Evolutionary conservation across 2,888 invertebrate species (phyloP).

Genomic region (Melanostoma mellinum): DNA sequence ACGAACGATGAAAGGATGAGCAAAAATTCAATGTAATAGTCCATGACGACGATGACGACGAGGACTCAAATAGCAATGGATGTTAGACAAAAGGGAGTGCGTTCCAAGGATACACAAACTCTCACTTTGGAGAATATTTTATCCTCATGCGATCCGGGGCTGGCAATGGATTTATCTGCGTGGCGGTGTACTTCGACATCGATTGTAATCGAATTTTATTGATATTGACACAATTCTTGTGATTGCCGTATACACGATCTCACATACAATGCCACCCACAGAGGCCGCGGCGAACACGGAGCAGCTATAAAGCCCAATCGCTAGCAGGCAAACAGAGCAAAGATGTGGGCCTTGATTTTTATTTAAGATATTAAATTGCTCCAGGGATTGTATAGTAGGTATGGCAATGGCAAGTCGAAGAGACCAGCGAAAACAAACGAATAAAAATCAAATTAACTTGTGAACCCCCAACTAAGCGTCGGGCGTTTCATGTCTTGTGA

Average conservation of each 20-base stretch:
- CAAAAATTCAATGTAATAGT: conserved; percentile 64
- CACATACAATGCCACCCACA: neutral
- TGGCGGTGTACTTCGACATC: conserved; percentile 72
- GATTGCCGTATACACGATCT: conserved; percentile 79
- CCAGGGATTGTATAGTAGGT: conserved; percentile 33
- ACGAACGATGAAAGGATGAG: conserved; percentile 48
- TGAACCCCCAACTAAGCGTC: conserved; percentile 33
- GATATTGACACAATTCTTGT: conserved; percentile 81
- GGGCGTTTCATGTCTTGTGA: neutral
- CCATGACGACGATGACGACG: conserved; percentile 57
- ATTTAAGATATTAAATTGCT: conserved; percentile 71
- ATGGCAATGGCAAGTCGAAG: conserved; percentile 17
- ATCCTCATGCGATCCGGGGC: conserved; percentile 39
- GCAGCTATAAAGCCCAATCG: conserved; percentile 57
- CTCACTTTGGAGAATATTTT: conserved; percentile 27
- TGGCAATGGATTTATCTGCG: conserved; percentile 59
- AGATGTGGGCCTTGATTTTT: conserved; percentile 56
- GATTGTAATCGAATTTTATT: conserved; percentile 82
- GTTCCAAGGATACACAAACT: conserved; percentile 40
- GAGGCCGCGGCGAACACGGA: conserved; percentile 37
- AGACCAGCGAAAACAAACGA: conserved; percentile 60
- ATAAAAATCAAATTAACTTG: conserved; percentile 72
- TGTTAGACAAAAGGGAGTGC: conserved; percentile 54
- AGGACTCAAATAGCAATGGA: conserved; percentile 27
- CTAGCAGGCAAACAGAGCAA: neutral